Base-by-base conservation (phyloP, 2,113 vertebrate species). In the Caloenas nicobarica region DNA sequence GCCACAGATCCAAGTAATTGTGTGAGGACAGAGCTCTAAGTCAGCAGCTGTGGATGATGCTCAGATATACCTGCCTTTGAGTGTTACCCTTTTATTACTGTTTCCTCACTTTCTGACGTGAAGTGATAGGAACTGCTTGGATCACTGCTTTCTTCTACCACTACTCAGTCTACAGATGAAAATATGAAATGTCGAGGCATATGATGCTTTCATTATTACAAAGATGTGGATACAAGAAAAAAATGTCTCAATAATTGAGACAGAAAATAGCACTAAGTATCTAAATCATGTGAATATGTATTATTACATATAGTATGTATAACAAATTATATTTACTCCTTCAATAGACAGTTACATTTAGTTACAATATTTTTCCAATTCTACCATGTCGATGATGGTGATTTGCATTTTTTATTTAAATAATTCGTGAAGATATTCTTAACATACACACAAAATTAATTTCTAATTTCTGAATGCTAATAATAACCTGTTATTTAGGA, bases 361-460 rank as follows among this genome's bases (percentile, higher is more conserved):
- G 89, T 89, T 85, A 66, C 7, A 48, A 19, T n/a, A n/a, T 79
- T 89, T 78, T 78, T 90, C 34, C 50, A 81, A 50, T 88, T 57
- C 64, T 54, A 56, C 46, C 33, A 33, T 70, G 28, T 29, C 42
- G 36, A 50, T 83, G 66, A 42, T 11, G 38, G 9, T 26, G 26
- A 91, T 94, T 91, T 91, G 25, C 36, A 70, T 93, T 88, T 80
- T 72, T 91, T 91, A 92, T 89, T 87, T 79, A 83, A 92, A 80
- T 65, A 85, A 93, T 78, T 83, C 33, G 16, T 81, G 25, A 69
- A 73, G 40, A 64, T 31, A 11, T 68, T 78, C 11, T 79, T 66
- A 76, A 88, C 19, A 61, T 2, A 8, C 36, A 78, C 34, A 60
- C 25, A 74, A 85, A 82, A 92, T 79, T 95, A 79, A 72, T 62